A percentile compares a stretch with the other conserved stretches of the same genome.
Evolutionary conservation across 2,888 invertebrate species (phyloP).

Genomic region (Hemaris fuciformis): DNA sequence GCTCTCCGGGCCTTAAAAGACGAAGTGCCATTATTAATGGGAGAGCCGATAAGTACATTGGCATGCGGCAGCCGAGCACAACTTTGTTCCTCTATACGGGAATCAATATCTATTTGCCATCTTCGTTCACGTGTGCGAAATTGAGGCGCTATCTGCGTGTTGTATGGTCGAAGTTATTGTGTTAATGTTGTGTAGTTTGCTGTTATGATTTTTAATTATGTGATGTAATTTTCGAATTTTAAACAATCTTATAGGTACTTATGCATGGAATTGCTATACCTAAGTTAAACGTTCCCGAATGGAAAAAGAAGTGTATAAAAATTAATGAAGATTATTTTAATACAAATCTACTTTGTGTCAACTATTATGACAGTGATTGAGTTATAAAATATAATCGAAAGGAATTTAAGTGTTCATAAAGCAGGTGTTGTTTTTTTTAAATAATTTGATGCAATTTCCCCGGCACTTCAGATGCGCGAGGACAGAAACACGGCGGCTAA

Average conservation of each 20-base stretch:
- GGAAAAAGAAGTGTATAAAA: not conserved
- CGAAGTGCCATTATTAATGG: constrained; percentile 57
- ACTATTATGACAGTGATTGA: not conserved
- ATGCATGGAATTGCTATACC: not conserved
- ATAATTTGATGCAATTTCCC: constrained; percentile 66
- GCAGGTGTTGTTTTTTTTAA: constrained; percentile 29
- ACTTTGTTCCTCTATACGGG: constrained; percentile 44
- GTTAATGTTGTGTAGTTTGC: not conserved
- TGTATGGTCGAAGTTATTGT: constrained; percentile 20
- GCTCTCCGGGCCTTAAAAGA: constrained; percentile 50
- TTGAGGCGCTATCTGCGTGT: constrained; percentile 27
- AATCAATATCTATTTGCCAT: constrained; percentile 39
- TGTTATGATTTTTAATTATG: not conserved
- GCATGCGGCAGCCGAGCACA: constrained; percentile 39
- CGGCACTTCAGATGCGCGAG: constrained; percentile 59
- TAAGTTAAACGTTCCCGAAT: too few species aligned
- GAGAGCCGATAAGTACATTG: constrained; percentile 44
- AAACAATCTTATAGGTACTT: not conserved
- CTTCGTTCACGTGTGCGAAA: constrained; percentile 26
- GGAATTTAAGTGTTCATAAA: not conserved
- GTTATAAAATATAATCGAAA: not conserved
- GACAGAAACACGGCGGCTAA: constrained; percentile 68
- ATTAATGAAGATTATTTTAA: too few species aligned
- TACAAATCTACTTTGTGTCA: not conserved
- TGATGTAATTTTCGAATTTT: not conserved